Base-by-base conservation (phyloP, 1,140 invertebrate genomes). In the Drosophila sp. region DNA sequence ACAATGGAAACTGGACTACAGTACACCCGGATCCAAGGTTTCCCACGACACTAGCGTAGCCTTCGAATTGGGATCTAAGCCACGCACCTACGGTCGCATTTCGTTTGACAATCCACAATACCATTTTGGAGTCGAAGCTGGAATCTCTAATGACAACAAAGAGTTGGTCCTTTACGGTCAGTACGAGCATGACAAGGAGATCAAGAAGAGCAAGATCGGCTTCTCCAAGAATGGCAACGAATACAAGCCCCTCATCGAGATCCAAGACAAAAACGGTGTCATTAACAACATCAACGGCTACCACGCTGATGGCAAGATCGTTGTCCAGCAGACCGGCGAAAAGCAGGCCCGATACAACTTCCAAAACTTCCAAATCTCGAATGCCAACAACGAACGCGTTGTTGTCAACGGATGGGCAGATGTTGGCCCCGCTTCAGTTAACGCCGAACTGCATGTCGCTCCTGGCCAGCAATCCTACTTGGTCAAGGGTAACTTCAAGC, bases 211-310 rank as follows among this genome's bases (percentile, higher is more conserved):
- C 2, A 95, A 94, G 80, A 90, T 93, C 47, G 96, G 96, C 0
- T 92, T 96, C n/a, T 83, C 92, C 3, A 92, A 94, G 3, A 93
- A 93, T 57, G 95, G 94, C 7, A 92, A 92, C 30, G 94, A 94
- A 3, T 96, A 95, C 84, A 95, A 93, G 65, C 96, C 96, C 1
- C 77, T 96, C 1, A 91, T 97, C 23, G 95, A 96, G 79, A 96
- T 84, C 69, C 94, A 50, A 94, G 96, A 2, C 92, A 93, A 69
- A 92, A 93, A 63, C 76, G 93, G 74, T 91, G 92, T 76, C 92
- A 92, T 57, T 0, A 80, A 90, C 44, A 91, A 92, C 71, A 90
- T 92, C 29, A 92, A 93, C 60, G 91, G 93, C 0, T 94, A 94
- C 33, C 93, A 91, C n/a, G 90, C 94, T 1, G 92, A 94, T 54